Percentiles rank a stretch among this genome's conserved stretches.
Evolutionary conservation across 2,797 vertebrate genomes (phyloP).

Genomic region (Neosilurus mollespiculum): DNA sequence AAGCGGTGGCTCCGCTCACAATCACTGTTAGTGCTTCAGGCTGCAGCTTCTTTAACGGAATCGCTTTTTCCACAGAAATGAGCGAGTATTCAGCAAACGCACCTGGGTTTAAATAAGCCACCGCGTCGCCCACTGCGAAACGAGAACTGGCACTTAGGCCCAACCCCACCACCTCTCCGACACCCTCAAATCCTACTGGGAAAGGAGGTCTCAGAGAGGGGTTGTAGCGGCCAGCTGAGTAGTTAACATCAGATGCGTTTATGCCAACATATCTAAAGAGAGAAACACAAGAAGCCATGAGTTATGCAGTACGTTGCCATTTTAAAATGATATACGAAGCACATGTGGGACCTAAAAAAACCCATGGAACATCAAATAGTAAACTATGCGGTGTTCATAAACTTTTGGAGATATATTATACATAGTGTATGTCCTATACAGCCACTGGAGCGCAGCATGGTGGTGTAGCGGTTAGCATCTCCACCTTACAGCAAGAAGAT

Average conservation of each 20-base stretch:
- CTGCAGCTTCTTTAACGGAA: conserved; percentile 75
- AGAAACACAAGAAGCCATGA: conserved; percentile 11
- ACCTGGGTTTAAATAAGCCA: conserved; percentile 80
- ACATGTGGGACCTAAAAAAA: too few relatives aligned
- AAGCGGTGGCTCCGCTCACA: conserved; percentile 85
- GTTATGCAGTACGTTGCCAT: not conserved
- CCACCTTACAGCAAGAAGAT: too few relatives aligned
- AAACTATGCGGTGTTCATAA: too few relatives aligned
- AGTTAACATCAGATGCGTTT: conserved; percentile 95
- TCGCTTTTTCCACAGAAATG: conserved; percentile 74
- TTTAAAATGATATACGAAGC: too few relatives aligned
- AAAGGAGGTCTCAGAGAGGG: conserved; percentile 82
- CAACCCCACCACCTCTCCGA: conserved; percentile 87
- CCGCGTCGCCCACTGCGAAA: conserved; percentile 80
- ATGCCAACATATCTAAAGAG: conserved; percentile 85
- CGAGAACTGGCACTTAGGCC: conserved; percentile 86
- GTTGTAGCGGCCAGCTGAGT: conserved; percentile 87
- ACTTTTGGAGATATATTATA: too few relatives aligned
- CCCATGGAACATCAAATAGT: too few relatives aligned
- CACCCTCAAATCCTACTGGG: conserved; percentile 86
- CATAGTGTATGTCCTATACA: too few relatives aligned
- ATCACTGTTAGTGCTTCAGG: conserved; percentile 84
- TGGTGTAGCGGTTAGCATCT: too few relatives aligned
- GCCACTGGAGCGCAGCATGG: too few relatives aligned
- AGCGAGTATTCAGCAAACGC: conserved; percentile 89